Evolutionary conservation across 2,888 invertebrate genomes (phyloP).

Genomic region (Microdon myrmicae): DNA sequence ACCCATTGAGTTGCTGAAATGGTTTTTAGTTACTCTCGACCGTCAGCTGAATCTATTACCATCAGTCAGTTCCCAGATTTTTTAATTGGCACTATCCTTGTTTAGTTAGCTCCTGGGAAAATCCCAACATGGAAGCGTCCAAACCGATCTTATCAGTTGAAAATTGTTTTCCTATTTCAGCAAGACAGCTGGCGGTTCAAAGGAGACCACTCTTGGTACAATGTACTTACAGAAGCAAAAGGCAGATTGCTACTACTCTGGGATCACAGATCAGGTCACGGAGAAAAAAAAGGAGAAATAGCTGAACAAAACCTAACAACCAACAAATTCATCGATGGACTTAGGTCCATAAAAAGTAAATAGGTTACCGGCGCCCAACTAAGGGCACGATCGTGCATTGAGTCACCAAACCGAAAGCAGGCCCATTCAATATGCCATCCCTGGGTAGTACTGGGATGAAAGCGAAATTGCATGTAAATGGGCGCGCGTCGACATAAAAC

Average conservation of each 20-base stretch:
- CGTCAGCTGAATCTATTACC: background rate
- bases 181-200: slow-evolving; percentile 10
- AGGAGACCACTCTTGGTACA: no score
- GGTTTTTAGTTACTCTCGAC: no score
- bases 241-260: slow-evolving; percentile 21
- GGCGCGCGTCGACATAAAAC: slow-evolving; percentile 15
- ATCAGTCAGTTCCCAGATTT: background rate
- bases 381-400: slow-evolving; percentile 49
- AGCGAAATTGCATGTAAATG: slow-evolving; percentile 43
- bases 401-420: slow-evolving; percentile 46
- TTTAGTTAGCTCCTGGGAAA: slow-evolving; percentile 30
- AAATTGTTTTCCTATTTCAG: background rate
- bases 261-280: slow-evolving; percentile 52
- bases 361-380: slow-evolving; percentile 50
- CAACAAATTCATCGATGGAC: slow-evolving; percentile 48
- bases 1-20: no score
- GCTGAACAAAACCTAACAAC: slow-evolving; percentile 29
- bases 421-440: slow-evolving; percentile 6
- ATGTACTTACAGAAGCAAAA: slow-evolving; percentile 37
- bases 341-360: slow-evolving; percentile 50
- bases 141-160: slow-evolving; percentile 29
- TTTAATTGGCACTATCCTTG: background rate
- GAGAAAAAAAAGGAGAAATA: slow-evolving; percentile 6
- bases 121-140: slow-evolving; percentile 23
- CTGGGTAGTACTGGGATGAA: slow-evolving; percentile 23